Base-by-base conservation (phyloP, 2,888 invertebrate species). In the Malthinus seriepunctatus region DNA sequence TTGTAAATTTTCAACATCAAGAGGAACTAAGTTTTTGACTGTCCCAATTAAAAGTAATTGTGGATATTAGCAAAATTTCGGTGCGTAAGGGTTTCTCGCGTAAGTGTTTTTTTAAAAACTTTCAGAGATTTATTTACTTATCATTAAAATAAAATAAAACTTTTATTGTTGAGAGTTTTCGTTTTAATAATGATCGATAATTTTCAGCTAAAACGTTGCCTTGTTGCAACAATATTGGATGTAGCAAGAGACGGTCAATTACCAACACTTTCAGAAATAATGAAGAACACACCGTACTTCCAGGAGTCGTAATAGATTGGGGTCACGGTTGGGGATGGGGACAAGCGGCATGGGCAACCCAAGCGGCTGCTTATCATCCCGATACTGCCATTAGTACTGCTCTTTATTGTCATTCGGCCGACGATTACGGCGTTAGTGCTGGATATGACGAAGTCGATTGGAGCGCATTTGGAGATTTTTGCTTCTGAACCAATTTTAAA, bases 271-370 rank as follows among this genome's bases (percentile, higher is more conserved):
- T 37, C n/a, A 57, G 45, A 42, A 37, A 57, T 39, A 73, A 74
- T 14, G 71, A 70, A 48, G 78, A 78, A 51, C 76, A 78, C 64
- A 77, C 78, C 1, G 73, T 76, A 8, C 63, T 78, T 32, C 69
- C 76, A 32, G 78, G 78, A 8, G 75, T 76, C 9, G 73, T 72
- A 39, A 72, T 78, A 56, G 76, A 76, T 62, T 89, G 89, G 89
- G 89, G 89, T 3, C 88, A 89, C 68, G 89, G 89, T 45, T 88
- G 88, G 88, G 89, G 89, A 1, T 89, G 88, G 88, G 86, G 87
- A 53, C 87, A 86, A 68, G 80, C 83, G 7, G 79, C 79, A 3
- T 83, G 82, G 70, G 82, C 83, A 39, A 81, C 83, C 75, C 80
- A 83, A 4, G 80, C 83, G 10, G 82, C 83, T 46, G 82, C 83